Base-by-base conservation (phyloP, 2,888 invertebrate species). In the Emmelina monodactyla region DNA sequence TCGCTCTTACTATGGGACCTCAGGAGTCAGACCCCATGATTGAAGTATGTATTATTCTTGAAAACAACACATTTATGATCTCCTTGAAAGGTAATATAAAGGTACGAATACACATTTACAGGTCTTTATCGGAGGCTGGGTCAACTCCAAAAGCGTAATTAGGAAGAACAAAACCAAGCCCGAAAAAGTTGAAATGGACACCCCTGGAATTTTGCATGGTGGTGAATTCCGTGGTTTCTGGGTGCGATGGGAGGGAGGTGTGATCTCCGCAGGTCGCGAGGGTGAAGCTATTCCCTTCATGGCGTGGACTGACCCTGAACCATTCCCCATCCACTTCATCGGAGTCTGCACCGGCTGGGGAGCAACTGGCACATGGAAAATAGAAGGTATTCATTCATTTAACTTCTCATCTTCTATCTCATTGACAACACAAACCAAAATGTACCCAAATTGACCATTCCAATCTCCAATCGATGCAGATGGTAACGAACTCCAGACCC, bases 281-380 rank as follows among this genome's bases (percentile, higher is more conserved):
- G 85, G 86, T 19, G 87, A 89, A 53, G 78, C 82, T 10, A 83
- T 83, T 7, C 88, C 92, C 1, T 89, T 94, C 70, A 62, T 93
- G 45, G 83, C 84, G 9, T 89, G 86, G 82, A 69, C 83, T 16
- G 90, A 92, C 54, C 85, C 86, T 1, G 83, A 88, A 43, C 83
- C 87, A 3, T 85, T 91, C 61, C 84, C 84, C 9, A 83, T 93
- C 37, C 84, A 83, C 41, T 88, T 86, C 62, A 86, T 91, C 30
- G 94, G 92, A 30, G 84, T 92, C 16, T 90, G 91, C 70, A 93
- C 93, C 31, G 92, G 92, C 32, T 93, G 92, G 91, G 93, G 93
- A 12, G 89, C 92, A 9, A 78, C 71, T 35, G 93, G 93, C 22
- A 83, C 87, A 28, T 94, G 93, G 93, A 80, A 88, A 44, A 83